Conservation (phyloP, 1,140 invertebrate species). For the Sarcophaga peregrina region DNA sequence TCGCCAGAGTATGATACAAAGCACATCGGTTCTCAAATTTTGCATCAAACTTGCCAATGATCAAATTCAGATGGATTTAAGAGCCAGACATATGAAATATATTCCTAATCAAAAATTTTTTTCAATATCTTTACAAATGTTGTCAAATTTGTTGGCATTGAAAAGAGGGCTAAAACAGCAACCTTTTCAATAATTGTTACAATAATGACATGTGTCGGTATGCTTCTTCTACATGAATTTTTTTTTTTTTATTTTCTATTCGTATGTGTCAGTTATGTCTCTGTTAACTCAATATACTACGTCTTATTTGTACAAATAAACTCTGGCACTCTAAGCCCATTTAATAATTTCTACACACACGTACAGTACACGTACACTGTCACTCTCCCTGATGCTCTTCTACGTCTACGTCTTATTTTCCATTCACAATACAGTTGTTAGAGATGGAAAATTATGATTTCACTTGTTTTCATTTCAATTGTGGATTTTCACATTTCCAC, state of each 20-base stretch:
- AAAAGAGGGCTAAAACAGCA: too few species aligned
- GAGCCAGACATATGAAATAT: too few species aligned
- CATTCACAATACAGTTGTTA: background rate
- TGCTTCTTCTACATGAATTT: too few species aligned
- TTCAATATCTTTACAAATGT: too few species aligned
- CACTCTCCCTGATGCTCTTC: too few species aligned
- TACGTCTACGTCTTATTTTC: too few species aligned
- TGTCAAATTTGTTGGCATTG: background rate
- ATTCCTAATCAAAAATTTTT: too few species aligned
- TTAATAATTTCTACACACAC: background rate
- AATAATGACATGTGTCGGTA: background rate
- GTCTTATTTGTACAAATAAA: background rate
- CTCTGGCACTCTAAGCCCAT: background rate
- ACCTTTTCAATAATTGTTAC: background rate
- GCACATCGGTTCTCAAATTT: too few species aligned
- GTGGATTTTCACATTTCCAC: background rate
- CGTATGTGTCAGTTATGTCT: background rate
- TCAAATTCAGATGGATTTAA: too few species aligned
- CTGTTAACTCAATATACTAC: background rate
- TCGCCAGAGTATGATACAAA: too few species aligned
- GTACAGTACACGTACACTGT: background rate
- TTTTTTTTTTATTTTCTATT: too few species aligned
- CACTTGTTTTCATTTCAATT: conserved; percentile 34
- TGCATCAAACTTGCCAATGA: too few species aligned
- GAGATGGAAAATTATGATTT: conserved; percentile 25